Base-by-base conservation (phyloP, 2,113 vertebrate species). In the Sylvicapra grimmia region DNA sequence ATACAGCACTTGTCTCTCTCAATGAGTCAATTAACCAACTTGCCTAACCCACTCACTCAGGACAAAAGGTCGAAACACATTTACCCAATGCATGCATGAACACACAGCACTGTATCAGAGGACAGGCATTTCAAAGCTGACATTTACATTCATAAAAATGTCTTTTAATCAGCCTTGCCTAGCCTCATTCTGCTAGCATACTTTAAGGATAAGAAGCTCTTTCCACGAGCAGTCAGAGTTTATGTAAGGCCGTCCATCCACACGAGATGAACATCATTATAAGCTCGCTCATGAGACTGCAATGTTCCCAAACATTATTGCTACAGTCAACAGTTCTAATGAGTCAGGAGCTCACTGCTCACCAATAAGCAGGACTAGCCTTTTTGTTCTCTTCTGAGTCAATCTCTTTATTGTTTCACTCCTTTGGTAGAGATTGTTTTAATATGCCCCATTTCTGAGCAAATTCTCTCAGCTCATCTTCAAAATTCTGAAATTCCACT, bases 391-490 rank as follows among this genome's bases (percentile, higher is more conserved):
- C 96, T 92, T 97, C 84, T 92, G 93, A 97, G 95, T 97, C 96
- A 31, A 97, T 94, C 90, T 97, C 96, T 97, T 98, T 98, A 98
- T 97, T 98, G 96, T 96, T 96, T 96, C 61, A 47, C 91, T 98
- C 97, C 97, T 97, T 88, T 96, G 96, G 97, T 97, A 86, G 96
- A 97, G 93, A 96, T 95, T 90, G 96, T 97, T 98, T 98, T 98
- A 98, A 98, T 98, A 97, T 96, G 87, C 97, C 96, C 98, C 90
- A 88, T 98, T 97, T 97, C 97, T 97, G 97, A 97, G 97, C 94
- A 97, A 98, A 98, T 97, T 96, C 97, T 97, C 98, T 96, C 80
- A 93, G 97, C 94, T 98, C 97, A 96, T 98, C 98, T 98, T 97
- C 75, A 63, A 97, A 97, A 98, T 95, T 97, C 96, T 96, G 91